A percentile compares a stretch with the other conserved stretches of the same genome.
phyloP scores from a whole-genome alignment of 2,113 vertebrate genomes.

The Panthera tigris region DNA sequence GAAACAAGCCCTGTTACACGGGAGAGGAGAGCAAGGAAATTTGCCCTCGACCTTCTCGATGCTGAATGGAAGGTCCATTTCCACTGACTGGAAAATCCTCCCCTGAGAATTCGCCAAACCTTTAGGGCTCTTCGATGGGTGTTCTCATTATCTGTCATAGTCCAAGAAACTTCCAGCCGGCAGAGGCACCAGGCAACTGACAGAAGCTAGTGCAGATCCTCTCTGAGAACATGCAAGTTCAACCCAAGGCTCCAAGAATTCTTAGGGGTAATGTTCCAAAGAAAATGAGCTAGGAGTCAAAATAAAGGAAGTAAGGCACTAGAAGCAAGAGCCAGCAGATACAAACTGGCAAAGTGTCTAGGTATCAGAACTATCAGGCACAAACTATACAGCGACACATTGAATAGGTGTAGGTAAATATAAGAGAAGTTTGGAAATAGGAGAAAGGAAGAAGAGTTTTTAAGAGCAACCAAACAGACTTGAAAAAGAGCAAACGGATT shows the following conservation, averaged over 20 bases:
- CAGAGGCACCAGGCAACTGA: neutral
- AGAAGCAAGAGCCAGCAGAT: constrained; percentile 13
- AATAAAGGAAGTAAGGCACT: constrained; percentile 11
- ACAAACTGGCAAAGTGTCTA: neutral
- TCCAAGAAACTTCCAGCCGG: neutral
- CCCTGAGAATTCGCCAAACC: neutral
- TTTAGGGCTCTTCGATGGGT: neutral
- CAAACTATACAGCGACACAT: neutral
- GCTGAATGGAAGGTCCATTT: neutral
- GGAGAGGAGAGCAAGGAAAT: neutral
- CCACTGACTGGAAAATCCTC: neutral
- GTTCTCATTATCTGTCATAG: neutral
- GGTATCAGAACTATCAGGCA: neutral
- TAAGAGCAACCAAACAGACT: neutral
- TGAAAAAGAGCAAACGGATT: constrained; percentile 18
- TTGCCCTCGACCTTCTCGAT: neutral
- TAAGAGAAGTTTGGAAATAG: neutral
- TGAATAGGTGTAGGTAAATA: constrained; percentile 36
- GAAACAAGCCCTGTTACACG: neutral
- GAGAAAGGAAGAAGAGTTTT: neutral
- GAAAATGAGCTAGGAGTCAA: neutral
- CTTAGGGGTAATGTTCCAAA: neutral
- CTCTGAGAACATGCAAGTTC: neutral
- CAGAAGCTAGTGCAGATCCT: neutral
- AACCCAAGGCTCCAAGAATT: neutral